phyloP scores from a whole-genome alignment of 2,113 vertebrate species.

The Apeltes quadracus region DNA sequence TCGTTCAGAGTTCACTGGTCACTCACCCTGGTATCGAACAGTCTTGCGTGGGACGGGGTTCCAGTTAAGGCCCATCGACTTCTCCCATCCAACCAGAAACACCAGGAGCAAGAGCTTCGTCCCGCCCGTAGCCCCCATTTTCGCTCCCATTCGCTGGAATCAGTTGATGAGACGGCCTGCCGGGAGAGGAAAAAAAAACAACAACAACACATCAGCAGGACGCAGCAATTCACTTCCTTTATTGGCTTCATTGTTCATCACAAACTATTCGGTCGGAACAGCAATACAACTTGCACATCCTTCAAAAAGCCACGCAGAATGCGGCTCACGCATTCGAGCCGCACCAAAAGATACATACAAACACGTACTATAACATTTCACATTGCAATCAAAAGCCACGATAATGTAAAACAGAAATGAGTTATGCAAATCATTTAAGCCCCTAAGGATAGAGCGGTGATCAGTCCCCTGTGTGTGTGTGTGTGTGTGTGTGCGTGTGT shows the following conservation, averaged over 20 bases:
- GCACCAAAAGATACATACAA: constrained; percentile 37
- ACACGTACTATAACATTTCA: constrained; percentile 40
- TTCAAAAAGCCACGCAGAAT: constrained; percentile 24
- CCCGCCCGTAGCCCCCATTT: constrained; percentile 70
- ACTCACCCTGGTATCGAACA: constrained; percentile 80
- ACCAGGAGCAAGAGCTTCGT: constrained; percentile 76
- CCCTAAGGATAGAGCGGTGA: constrained; percentile 41
- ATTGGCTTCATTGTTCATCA: constrained; percentile 53
- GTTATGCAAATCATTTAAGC: constrained; percentile 48
- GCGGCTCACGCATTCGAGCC: constrained; percentile 12
- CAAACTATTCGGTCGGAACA: constrained; percentile 31
- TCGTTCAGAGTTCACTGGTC: too few species aligned
- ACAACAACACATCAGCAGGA: constrained; percentile 46
- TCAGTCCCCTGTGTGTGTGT: constrained; percentile 10
- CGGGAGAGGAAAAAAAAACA: constrained; percentile 19
- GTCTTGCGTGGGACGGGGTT: constrained; percentile 84
- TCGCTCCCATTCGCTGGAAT: constrained; percentile 47
- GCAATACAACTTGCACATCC: constrained; percentile 28
- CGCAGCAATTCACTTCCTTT: constrained; percentile 43
- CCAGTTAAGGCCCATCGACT: constrained; percentile 80
- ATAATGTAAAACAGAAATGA: constrained; percentile 46
- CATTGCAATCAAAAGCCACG: constrained; percentile 26
- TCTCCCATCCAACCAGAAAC: constrained; percentile 76
- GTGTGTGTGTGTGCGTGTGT: constrained; percentile 4
- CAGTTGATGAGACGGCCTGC: constrained; percentile 51